phyloP scores from a whole-genome alignment of 2,797 vertebrate genomes.

The Tapera naevia region DNA sequence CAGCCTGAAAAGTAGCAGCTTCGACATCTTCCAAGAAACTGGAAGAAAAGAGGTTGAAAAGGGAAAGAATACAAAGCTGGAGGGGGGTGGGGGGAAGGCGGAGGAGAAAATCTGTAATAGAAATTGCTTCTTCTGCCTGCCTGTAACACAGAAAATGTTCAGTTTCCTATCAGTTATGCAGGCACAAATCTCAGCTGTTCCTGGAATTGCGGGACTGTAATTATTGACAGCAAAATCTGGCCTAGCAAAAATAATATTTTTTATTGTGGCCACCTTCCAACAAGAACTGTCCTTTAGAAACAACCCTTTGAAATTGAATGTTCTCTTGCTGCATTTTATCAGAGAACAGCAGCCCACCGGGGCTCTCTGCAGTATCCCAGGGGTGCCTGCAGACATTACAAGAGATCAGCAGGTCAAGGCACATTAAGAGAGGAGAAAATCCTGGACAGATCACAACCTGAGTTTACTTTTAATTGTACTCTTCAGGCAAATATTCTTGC shows the following conservation, averaged over 20 bases:
- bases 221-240: not conserved
- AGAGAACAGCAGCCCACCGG: not conserved
- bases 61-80: not conserved
- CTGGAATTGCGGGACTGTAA: not conserved
- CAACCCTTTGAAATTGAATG: not conserved
- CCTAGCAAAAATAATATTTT: not conserved
- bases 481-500: slow-evolving; percentile 18
- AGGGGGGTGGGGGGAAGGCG: too few species aligned
- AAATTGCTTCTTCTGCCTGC: not conserved
- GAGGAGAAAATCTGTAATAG: not conserved
- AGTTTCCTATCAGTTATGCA: not conserved
- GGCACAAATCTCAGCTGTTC: not conserved
- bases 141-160: not conserved
- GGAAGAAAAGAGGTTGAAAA: not conserved
- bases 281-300: slow-evolving; percentile 9
- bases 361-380: not conserved
- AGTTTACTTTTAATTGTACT: slow-evolving; percentile 30
- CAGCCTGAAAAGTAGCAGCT: not conserved
- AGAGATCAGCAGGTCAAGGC: slow-evolving; percentile 22
- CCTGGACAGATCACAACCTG: not conserved
- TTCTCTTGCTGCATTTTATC: slow-evolving; percentile 35
- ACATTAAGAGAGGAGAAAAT: slow-evolving; percentile 11
- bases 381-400: not conserved
- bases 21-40: not conserved
- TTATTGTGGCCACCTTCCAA: not conserved